Evolutionary conservation across 2,113 vertebrate species (phyloP).

Genomic region (Cromileptes altivelis): DNA sequence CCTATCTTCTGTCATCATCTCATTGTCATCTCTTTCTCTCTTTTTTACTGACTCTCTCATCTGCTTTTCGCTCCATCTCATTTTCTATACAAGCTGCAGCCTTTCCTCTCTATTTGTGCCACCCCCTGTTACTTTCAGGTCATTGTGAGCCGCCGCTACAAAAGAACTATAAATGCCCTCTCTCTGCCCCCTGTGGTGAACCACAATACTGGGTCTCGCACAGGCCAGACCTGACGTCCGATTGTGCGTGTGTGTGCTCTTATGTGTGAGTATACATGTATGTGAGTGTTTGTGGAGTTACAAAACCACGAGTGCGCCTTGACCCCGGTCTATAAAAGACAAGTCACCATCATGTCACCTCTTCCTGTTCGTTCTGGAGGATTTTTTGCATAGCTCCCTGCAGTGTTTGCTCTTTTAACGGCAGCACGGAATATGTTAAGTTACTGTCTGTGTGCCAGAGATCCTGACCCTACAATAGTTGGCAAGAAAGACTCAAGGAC

Average conservation of each 20-base stretch:
- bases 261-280: not conserved
- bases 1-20: not conserved
- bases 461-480: constrained; percentile 1
- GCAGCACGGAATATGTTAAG: not conserved
- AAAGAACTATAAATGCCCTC: constrained; percentile 58
- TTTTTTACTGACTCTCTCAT: not conserved
- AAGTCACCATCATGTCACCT: not conserved
- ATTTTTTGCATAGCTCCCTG: not conserved
- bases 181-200: constrained; percentile 50
- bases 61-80: constrained; percentile 7
- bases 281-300: not conserved
- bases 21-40: not conserved
- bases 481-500: constrained; percentile 3
- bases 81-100: constrained; percentile 19
- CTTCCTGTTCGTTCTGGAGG: not conserved
- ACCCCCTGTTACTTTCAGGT: constrained; percentile 64
- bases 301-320: not conserved
- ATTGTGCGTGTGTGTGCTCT: constrained; percentile 27
- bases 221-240: constrained; percentile 16
- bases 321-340: not conserved
- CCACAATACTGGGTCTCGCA: constrained; percentile 51
- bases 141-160: constrained; percentile 57
- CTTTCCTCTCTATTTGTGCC: constrained; percentile 36
- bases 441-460: not conserved
- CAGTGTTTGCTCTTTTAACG: constrained; percentile 16